A percentile compares a stretch with the other conserved stretches of the same genome.
phyloP scores from a whole-genome alignment of 2,113 vertebrate genomes.

The Cochlearius cochlearius region DNA sequence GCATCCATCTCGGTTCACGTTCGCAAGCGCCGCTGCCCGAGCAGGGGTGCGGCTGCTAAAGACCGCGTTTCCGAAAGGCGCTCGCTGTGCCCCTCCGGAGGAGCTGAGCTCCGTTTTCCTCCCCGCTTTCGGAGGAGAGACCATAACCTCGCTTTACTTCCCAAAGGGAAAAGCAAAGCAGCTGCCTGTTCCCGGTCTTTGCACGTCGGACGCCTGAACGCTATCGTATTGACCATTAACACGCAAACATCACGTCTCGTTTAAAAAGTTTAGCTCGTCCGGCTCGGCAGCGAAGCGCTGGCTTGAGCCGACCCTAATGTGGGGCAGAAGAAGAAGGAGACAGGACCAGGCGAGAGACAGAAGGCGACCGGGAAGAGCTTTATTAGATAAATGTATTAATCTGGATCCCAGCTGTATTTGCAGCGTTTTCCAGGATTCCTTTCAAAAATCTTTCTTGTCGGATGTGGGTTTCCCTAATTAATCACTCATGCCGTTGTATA shows the following conservation, averaged over 20 bases:
- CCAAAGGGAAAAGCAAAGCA: neutral
- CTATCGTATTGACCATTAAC: neutral
- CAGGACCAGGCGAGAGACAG: neutral
- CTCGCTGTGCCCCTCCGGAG: neutral
- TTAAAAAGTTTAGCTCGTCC: neutral
- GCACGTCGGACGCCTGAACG: neutral
- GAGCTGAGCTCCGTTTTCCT: fast-evolving
- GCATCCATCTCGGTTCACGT: neutral
- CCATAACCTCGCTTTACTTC: neutral
- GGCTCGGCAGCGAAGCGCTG: neutral
- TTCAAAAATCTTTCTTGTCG: slow-evolving; percentile 71
- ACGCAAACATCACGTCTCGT: neutral
- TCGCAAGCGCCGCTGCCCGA: neutral
- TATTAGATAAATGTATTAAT: slow-evolving; percentile 48
- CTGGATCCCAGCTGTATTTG: slow-evolving; percentile 71
- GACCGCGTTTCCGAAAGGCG: neutral
- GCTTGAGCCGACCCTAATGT: neutral
- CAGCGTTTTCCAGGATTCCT: slow-evolving; percentile 32
- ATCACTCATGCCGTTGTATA: slow-evolving; percentile 72
- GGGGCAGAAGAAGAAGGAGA: neutral
- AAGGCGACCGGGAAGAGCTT: neutral
- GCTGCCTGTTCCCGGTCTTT: neutral
- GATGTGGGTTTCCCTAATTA: slow-evolving; percentile 78
- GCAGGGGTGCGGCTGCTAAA: neutral
- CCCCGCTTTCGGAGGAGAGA: neutral